A percentile compares a stretch with the other conserved stretches of the same genome.
Conservation (phyloP, 2,888 invertebrate genomes). For the Nowickia ferox region DNA sequence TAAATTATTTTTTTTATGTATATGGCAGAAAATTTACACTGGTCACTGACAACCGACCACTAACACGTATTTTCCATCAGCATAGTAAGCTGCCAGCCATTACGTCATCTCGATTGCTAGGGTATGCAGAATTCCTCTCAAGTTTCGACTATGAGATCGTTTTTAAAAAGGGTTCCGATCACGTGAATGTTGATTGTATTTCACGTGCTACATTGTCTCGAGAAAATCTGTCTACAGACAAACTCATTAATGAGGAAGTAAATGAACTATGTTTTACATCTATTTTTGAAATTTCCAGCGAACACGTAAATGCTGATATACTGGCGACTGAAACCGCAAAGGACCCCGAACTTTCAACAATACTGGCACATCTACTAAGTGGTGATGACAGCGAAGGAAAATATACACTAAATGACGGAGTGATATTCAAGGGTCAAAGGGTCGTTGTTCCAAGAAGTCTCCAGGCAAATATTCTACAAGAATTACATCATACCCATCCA, state of each 20-base stretch:
- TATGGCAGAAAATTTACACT: constrained; percentile 11
- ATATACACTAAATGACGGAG: constrained; percentile 55
- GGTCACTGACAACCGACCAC: constrained; percentile 59
- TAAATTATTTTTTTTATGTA: too few relatives aligned
- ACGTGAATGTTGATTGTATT: too few relatives aligned
- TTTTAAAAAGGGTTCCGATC: too few relatives aligned
- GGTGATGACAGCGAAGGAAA: constrained; percentile 19
- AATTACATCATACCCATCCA: too few relatives aligned
- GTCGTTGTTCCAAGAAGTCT: constrained; percentile 62
- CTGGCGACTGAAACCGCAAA: constrained; percentile 50
- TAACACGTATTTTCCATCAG: constrained; percentile 61
- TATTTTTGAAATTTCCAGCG: constrained; percentile 31
- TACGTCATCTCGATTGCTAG: constrained; percentile 19
- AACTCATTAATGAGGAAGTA: constrained; percentile 49
- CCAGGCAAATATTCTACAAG: too few relatives aligned
- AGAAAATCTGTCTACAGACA: constrained; percentile 37
- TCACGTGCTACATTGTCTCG: not conserved
- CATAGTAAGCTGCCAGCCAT: constrained; percentile 47
- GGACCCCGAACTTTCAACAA: not conserved
- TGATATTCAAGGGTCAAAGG: constrained; percentile 70
- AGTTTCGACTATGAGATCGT: too few relatives aligned
- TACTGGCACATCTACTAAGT: constrained; percentile 11
- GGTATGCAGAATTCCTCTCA: not conserved
- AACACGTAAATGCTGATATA: constrained; percentile 33
- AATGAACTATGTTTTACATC: constrained; percentile 30